phyloP scores from a whole-genome alignment of 2,113 vertebrate species.

The Cynocephalus volans region DNA sequence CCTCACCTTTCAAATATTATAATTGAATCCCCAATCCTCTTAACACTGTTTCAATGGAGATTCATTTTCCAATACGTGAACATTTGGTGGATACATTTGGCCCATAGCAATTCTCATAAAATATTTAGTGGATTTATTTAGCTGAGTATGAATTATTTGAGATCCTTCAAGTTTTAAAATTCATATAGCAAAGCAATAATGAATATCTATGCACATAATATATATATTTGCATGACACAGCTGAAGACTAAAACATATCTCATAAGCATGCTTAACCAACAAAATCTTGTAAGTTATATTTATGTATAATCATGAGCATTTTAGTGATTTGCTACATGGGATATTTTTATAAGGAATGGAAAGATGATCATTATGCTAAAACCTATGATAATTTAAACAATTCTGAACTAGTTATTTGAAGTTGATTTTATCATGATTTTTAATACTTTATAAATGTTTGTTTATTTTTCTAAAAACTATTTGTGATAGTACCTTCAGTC shows the following conservation, averaged over 20 bases:
- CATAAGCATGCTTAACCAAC: neutral
- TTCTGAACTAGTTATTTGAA: neutral
- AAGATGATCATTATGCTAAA: neutral
- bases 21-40: no score
- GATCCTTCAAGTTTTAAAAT: neutral
- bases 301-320: neutral
- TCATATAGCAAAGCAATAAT: neutral
- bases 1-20: no score
- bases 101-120: neutral
- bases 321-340: neutral
- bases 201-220: neutral
- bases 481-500: neutral
- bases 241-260: neutral
- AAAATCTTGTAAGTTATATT: neutral
- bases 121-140: neutral
- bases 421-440: neutral
- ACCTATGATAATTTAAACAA: neutral
- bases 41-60: no score
- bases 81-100: no score
- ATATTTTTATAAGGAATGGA: neutral
- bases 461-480: slow-evolving; percentile 25
- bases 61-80: no score
- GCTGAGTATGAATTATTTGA: neutral
- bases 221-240: neutral
- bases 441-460: neutral